Evolutionary conservation across 1,140 invertebrate genomes (phyloP), one percentile per base, ranked within the genome.

Genomic region (Prorops nasuta): DNA sequence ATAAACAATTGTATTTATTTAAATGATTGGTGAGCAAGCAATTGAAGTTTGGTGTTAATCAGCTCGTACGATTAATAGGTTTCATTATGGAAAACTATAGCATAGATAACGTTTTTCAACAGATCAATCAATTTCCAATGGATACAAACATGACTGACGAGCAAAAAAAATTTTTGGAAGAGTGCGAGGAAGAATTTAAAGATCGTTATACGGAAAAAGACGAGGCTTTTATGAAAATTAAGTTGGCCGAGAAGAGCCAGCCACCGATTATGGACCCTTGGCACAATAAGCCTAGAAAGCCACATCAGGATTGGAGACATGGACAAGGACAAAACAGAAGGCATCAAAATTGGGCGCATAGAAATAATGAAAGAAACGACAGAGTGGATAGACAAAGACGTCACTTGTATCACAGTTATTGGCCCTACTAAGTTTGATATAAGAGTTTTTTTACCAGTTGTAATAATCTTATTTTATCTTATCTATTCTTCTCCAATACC

Each of bases 211-310:
- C 81, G 17, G 77, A 81, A 10, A 64, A 74, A 2, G 81, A 84
- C 62, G 49, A 43, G 19, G 75, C 79, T 20, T 83, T 79, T 54
- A 67, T 74, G 55, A 69, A 71, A 28, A 62, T 77, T 2, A 76
- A 75, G 39, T 52, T 56, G 9, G 54, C 64, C 20, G 55, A 67
- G 2, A n/a, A 57, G 12, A 56, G 57, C 10, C 65, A 66, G 12
- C 81, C 81, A 12, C 81, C 81, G 7, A 71, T 83, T 9, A 53
- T 82, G 3, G 72, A 80, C 43, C 78, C 79, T n/a, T 83, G 79
- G 78, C 58, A 64, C 18, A 64, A 53, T 19, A 69, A 66, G 45
- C 54, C 50, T 2, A 54, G 52, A 15, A 63, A 63, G 41, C 49
- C 44, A 44, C 49, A 57, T 45, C 61, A 63, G 52, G 57, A 45